phyloP scores from a whole-genome alignment of 1,140 invertebrate species.

The Papilio xuthus region DNA sequence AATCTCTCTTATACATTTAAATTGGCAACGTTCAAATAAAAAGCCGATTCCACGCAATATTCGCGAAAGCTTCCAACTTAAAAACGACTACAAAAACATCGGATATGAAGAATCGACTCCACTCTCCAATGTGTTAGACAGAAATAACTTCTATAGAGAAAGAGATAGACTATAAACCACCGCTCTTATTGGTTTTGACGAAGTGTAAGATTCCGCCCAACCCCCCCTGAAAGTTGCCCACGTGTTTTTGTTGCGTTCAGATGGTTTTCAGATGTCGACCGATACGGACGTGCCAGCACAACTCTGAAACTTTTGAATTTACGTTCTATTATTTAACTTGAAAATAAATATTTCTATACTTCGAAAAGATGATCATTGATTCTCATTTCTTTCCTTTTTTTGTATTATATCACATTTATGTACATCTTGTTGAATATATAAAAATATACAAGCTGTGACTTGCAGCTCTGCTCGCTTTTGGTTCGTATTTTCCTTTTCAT shows the following conservation, averaged over 20 bases:
- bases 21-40: slow-evolving; percentile 42
- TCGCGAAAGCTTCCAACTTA: slow-evolving; percentile 54
- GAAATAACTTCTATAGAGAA: slow-evolving; percentile 49
- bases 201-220: slow-evolving; percentile 51
- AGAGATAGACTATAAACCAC: neutral
- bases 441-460: neutral
- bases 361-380: neutral
- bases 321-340: slow-evolving; percentile 38
- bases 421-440: neutral
- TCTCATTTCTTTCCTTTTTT: neutral
- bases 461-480: neutral
- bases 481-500: neutral
- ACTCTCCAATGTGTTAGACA: slow-evolving; percentile 58
- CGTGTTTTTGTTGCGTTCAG: slow-evolving; percentile 68
- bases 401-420: neutral
- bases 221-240: slow-evolving; percentile 46
- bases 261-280: slow-evolving; percentile 50
- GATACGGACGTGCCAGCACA: slow-evolving; percentile 51
- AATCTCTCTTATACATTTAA: slow-evolving; percentile 39
- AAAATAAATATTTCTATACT: neutral
- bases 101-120: slow-evolving; percentile 70
- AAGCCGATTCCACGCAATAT: slow-evolving; percentile 48
- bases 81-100: slow-evolving; percentile 61
- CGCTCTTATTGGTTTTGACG: slow-evolving; percentile 48
- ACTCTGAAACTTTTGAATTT: slow-evolving; percentile 48